These are phyloP conservation scores for Cryptus viduatorius DNA, from an alignment of 2,888 invertebrate genomes.

Conservation along the genomic window DNA sequence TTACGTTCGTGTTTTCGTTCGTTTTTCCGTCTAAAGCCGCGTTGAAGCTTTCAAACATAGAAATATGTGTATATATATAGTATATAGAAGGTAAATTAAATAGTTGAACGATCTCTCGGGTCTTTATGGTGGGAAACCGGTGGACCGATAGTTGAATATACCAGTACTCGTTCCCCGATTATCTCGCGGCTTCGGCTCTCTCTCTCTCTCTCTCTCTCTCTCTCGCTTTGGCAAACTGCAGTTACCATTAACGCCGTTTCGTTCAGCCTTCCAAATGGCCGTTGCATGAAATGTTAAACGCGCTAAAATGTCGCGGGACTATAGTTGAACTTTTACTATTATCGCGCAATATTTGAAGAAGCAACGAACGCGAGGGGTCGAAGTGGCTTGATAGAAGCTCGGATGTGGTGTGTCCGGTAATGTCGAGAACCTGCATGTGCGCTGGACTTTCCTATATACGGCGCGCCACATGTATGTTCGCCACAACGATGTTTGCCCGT, in stretches of 20 bases:
- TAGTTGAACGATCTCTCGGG: too few species aligned
- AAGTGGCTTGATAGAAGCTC: slow-evolving; percentile 38
- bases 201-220: not conserved
- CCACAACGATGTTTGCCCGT: slow-evolving; percentile 12
- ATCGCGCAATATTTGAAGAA: slow-evolving; percentile 42
- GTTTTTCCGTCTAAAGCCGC: not conserved
- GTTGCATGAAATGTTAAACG: slow-evolving; percentile 57
- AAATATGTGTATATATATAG: not conserved
- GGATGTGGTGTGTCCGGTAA: slow-evolving; percentile 7
- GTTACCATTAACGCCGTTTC: slow-evolving; percentile 17
- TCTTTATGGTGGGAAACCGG: too few species aligned
- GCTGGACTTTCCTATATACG: not conserved
- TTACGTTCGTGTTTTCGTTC: not conserved
- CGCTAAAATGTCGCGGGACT: slow-evolving; percentile 32
- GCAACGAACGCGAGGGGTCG: slow-evolving; percentile 30
- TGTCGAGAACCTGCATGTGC: not conserved
- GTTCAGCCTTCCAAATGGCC: slow-evolving; percentile 27
- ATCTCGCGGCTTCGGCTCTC: not conserved
- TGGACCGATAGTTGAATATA: too few species aligned
- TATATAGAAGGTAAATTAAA: too few species aligned
- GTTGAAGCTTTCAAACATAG: not conserved
- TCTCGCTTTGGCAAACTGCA: slow-evolving; percentile 23
- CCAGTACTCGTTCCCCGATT: not conserved
- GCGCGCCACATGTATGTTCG: too few species aligned
- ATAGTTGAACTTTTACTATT: slow-evolving; percentile 61